A percentile compares a stretch with the other conserved stretches of the same genome.
Conservation (phyloP, 2,113 vertebrate species). For the Pan troglodytes region NHGRI_mPanTro3-v2.1_pri NC_072398.2:68141001-68141500, state of each 20-base stretch:
- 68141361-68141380: neutral
- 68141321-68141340: conserved; percentile 21
- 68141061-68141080: neutral
- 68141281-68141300: neutral
- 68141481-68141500: neutral
- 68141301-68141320: neutral
- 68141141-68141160: conserved; percentile 14
- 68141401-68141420: neutral
- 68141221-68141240: conserved; percentile 12
- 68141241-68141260: conserved; percentile 23
- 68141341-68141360: neutral
- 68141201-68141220: conserved; percentile 30
- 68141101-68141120: conserved; percentile 24
- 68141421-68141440: neutral
- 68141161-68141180: neutral
- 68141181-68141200: neutral
- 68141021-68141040: neutral
- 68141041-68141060: neutral
- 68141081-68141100: neutral
- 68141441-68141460: neutral
- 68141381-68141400: neutral
- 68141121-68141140: neutral
- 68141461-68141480: neutral
- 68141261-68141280: conserved; percentile 38
- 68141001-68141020: neutral